Evolutionary conservation across 2,888 invertebrate species (phyloP).

Genomic region (Stenodera caucasica): DNA sequence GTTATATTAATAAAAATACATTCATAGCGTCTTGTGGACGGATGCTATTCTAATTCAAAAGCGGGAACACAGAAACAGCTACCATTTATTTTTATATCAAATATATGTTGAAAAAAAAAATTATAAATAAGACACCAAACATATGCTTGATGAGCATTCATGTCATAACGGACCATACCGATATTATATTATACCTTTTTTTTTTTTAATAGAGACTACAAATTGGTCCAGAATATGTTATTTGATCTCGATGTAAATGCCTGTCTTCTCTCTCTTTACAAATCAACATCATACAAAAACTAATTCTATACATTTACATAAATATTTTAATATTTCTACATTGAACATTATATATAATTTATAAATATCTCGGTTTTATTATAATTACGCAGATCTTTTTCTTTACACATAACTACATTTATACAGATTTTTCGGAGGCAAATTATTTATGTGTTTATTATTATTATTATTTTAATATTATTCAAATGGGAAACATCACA

Average conservation of each 20-base stretch:
- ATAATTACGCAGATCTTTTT: constrained; percentile 36
- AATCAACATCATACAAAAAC: constrained; percentile 48
- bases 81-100: constrained; percentile 29
- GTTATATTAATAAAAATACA: constrained; percentile 5
- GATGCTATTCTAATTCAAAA: constrained; percentile 49
- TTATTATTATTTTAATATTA: background rate
- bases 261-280: constrained; percentile 41
- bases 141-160: constrained; percentile 27
- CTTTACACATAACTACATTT: constrained; percentile 38
- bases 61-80: constrained; percentile 31
- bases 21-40: constrained; percentile 46
- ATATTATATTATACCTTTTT: constrained; percentile 4
- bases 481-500: constrained; percentile 6
- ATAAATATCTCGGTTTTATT: constrained; percentile 37
- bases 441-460: background rate
- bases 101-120: constrained; percentile 13
- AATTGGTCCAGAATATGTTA: constrained; percentile 47
- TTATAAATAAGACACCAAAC: constrained; percentile 29
- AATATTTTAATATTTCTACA: constrained; percentile 45
- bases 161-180: constrained; percentile 17
- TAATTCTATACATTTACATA: constrained; percentile 49
- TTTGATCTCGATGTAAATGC: constrained; percentile 34
- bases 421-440: constrained; percentile 19
- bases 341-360: constrained; percentile 39
- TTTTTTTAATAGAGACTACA: constrained; percentile 28